Base-by-base conservation (phyloP, 2,797 vertebrate species). In the Mionectes olivaceus region DNA sequence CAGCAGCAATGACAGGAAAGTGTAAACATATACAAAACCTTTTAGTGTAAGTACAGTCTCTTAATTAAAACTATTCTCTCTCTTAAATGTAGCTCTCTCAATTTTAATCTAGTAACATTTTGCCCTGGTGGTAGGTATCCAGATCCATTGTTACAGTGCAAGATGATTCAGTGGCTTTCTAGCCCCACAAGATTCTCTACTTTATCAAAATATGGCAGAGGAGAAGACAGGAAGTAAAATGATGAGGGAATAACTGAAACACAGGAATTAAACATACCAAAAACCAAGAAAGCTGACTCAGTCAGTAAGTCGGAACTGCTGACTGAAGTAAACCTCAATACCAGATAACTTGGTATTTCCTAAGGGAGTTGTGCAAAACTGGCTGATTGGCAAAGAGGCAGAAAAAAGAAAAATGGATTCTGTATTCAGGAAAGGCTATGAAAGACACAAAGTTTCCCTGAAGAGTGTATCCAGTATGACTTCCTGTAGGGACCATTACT, bases 51-150 rank as follows among this genome's bases (percentile, higher is more conserved):
- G 46, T 61, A 88, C 24, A 83, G 94, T 88, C n/a, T 76, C 59
- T 93, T 95, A 93, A 95, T 96, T 94, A 88, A 86, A 93, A 75
- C n/a, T 78, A 71, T 43, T 67, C 22, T 93, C 23, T 94, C 73
- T 87, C 61, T 96, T 87, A 96, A 95, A 94, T 89, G 71, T 24
- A 78, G 35, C 21, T 46, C 30, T 77, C 28, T 83, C 85, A 81
- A 50, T 83, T 94, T 93, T 86, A 93, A 94, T 88, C 53, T 44
- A 41, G 61, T 76, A 88, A 86, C 46, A 55, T 78, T 91, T 92
- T 90, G 87, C 73, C 77, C 90, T 78, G 10, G 35, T 95, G 94
- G 95, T 87, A 86, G 59, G 41, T 76, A 83, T 83, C 94, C 90
- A 93, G 65, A 69, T 81, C 61, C 47, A 27, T 64, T 11, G 0